These are phyloP conservation scores for Holothuria glaberrima DNA, from an alignment of 35 echinoderm and acorn worm genomes.

Conservation along the genomic window DNA sequence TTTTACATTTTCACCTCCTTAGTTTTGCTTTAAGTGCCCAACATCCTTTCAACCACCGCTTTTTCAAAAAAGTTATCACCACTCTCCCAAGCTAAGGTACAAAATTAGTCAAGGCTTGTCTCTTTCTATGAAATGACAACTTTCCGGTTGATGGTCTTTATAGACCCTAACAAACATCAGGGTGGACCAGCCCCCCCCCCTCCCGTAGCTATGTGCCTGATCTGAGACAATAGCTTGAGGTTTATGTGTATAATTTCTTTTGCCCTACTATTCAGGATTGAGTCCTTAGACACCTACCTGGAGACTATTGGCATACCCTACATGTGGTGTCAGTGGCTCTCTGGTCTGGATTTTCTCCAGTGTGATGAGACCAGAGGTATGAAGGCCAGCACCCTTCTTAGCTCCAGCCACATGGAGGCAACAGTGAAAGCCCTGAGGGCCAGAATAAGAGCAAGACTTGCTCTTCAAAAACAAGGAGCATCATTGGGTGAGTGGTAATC, in stretches of 20 bases:
- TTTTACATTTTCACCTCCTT: no score
- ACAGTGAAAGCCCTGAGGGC: slow-evolving; percentile 78
- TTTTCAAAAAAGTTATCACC: no score
- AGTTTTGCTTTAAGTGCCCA: no score
- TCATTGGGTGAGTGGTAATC: slow-evolving; percentile 67
- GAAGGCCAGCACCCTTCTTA: slow-evolving; percentile 60
- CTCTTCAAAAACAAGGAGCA: slow-evolving; percentile 76
- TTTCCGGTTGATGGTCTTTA: no score
- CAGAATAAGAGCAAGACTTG: slow-evolving; percentile 81
- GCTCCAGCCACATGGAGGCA: slow-evolving; percentile 93
- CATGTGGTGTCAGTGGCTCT: slow-evolving; percentile 88
- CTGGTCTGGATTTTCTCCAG: slow-evolving; percentile 89
- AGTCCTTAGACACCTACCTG: slow-evolving; percentile 69
- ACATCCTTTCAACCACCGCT: no score
- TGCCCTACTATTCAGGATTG: slow-evolving; percentile 53
- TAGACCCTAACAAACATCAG: no score
- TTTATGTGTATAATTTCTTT: not conserved
- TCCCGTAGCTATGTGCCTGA: no score
- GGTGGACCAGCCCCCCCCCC: no score
- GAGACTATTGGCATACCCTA: slow-evolving; percentile 75
- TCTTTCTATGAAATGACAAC: no score
- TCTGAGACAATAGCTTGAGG: no score
- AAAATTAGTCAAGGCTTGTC: no score
- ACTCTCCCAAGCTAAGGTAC: no score
- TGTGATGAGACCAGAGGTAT: slow-evolving; percentile 26